Evolutionary conservation across 2,888 invertebrate genomes (phyloP), one percentile per base, ranked within the genome.

Genomic region (Tenthredo mesomela): DNA sequence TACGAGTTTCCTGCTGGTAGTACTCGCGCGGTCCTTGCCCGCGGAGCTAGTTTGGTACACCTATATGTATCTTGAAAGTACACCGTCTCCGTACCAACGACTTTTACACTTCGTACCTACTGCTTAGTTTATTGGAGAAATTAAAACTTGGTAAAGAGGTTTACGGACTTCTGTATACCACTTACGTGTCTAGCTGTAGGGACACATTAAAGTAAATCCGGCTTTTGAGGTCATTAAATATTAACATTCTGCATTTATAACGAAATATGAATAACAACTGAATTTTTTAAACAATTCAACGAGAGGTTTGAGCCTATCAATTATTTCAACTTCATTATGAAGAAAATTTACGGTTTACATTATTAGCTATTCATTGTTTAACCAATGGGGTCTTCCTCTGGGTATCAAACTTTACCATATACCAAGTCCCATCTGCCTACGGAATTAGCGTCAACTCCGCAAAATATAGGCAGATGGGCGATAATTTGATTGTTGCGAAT

Each of bases 1-100:
- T 47, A 82, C 82, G 67, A 82, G 67, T 82, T 82, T 82, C 82
- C 82, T 70, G 65, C 67, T 67, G 6, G 47, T 82, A n/a, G 21
- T 43, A n/a, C 65, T 40, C 15, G 33, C 21, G 37, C 54, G 65
- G 82, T 65, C 65, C 40, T 33, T 18, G n/a, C 58, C n/a, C n/a
- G 77, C 33, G 40, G 10, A 80, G 61, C 33, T 29, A 40, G 29
- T 77, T 29, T 29, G 21, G 29, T 67, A 67, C 12, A 67, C 33
- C 33, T 40, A n/a, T 73, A n/a, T 43, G 43, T 73, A 73, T 73
- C 40, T 43, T 18, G 18, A 29, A 15, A 43, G 77, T 25, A 50
- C 54, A 50, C n/a, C 25, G 7, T 50, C 37, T 80, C 12, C 37
- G 61, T 80, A 82, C 47, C 47, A 82, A 82, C 82, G 43, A 67